Percentiles rank a stretch among this genome's conserved stretches.
Evolutionary conservation across 1,140 invertebrate genomes (phyloP).

Genomic region (Tetranychus urticae): DNA sequence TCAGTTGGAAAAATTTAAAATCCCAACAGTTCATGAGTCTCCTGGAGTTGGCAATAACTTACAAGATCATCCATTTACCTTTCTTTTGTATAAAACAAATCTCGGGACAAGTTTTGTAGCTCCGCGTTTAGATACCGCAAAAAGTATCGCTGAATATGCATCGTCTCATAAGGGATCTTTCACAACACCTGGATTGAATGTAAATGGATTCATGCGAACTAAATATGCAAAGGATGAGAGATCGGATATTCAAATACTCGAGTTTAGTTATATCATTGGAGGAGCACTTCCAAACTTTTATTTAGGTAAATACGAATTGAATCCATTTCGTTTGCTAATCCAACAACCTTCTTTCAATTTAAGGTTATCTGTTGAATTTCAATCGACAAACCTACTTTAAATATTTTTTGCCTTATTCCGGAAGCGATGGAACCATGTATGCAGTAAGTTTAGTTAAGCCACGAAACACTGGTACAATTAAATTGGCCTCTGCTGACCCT

Average conservation of each 20-base stretch:
- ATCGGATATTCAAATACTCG: neutral
- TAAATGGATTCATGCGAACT: neutral
- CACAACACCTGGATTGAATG: neutral
- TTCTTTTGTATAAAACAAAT: neutral
- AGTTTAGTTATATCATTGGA: neutral
- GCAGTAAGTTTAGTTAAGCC: neutral
- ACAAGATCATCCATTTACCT: conserved; percentile 18
- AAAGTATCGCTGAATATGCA: neutral
- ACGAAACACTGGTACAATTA: neutral
- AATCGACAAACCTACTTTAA: neutral
- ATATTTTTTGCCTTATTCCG: neutral
- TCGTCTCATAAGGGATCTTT: neutral
- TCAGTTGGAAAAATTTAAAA: conserved; percentile 3
- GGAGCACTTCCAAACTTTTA: neutral
- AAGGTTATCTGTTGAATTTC: neutral
- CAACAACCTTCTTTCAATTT: neutral
- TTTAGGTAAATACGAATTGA: neutral
- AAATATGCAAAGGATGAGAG: neutral
- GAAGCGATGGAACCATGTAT: neutral
- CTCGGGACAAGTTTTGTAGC: no score
- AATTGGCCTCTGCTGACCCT: neutral
- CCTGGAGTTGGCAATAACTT: conserved; percentile 22
- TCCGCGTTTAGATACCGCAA: neutral
- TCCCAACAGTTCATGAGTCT: conserved; percentile 20
- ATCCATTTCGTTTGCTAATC: neutral